Base-by-base conservation (phyloP, 2,888 invertebrate species). In the Tuta absoluta region DNA sequence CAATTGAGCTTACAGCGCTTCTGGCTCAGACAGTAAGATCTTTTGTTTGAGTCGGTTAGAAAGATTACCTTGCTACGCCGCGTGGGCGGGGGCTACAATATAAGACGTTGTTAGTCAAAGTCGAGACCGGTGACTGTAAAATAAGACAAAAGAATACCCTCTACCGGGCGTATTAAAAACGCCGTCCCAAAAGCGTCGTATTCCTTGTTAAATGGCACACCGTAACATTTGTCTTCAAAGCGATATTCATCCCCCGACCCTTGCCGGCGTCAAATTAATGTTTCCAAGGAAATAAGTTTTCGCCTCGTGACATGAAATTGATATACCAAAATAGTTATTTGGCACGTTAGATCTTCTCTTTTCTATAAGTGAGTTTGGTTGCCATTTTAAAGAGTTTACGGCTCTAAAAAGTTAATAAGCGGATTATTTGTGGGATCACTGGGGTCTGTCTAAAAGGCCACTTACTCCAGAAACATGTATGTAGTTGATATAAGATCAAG, bases 81-180 rank as follows among this genome's bases (percentile, higher is more conserved):
- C 45, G 45, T 45, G 17, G 45, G 45, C 45, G 45, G 3, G n/a
- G n/a, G n/a, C n/a, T 45, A 4, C 45, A 45, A 45, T 45, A 45
- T 45, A 45, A 45, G 45, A 45, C n/a, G 17, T 45, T 45, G n/a
- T 45, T 45, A 45, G 45, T 45, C 45, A 45, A 45, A n/a, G 17
- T 45, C 45, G n/a, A 5, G 17, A 45, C 45, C 45, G 45, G n/a
- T 17, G n/a, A 45, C n/a, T 45, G 17, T 45, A 45, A 17, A 45
- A 45, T 45, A 45, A 45, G 45, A 45, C 45, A 45, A n/a, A 4
- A 45, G 17, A 41, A n/a, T n/a, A 3, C 12, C 45, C 45, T 17
- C n/a, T 45, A 45, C 45, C n/a, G 45, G n/a, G 45, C 3, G 45
- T n/a, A 45, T 45, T 17, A 45, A 45, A 41, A 41, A 45, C 45